phyloP scores from a whole-genome alignment of 2,797 vertebrate species.

The Sebastes hubbsi region DNA sequence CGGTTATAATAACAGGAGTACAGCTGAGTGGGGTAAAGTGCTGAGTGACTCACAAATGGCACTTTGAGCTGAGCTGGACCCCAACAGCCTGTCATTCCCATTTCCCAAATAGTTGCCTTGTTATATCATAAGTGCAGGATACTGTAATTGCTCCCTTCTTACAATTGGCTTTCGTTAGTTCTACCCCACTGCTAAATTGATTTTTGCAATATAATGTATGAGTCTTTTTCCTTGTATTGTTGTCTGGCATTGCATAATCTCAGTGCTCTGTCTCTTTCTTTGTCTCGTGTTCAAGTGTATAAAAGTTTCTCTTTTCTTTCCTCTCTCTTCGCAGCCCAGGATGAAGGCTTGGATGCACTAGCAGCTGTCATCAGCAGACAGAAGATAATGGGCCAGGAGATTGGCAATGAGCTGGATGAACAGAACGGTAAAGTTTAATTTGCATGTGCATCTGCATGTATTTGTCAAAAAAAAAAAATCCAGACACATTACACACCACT shows the following conservation, averaged over 20 bases:
- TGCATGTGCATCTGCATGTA: conserved; percentile 9
- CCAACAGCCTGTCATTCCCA: conserved; percentile 38
- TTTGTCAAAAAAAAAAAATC: conserved; percentile 38
- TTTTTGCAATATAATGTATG: not conserved
- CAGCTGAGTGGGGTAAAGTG: conserved; percentile 47
- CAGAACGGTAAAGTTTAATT: conserved; percentile 90
- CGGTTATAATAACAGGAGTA: conserved; percentile 54
- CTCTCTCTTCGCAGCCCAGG: conserved; percentile 86
- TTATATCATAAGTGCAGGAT: conserved; percentile 45
- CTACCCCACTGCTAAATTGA: not conserved
- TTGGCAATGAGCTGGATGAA: conserved; percentile 96
- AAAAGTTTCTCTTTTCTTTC: not conserved
- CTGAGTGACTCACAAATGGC: conserved; percentile 58
- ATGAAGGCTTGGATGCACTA: conserved; percentile 93
- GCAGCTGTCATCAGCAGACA: conserved; percentile 92
- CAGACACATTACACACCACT: conserved; percentile 46
- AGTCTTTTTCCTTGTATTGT: not conserved
- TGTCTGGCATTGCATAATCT: not conserved
- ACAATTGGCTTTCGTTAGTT: conserved; percentile 25
- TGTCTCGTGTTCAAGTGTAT: not conserved
- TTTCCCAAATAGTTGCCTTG: conserved; percentile 46
- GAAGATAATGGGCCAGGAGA: conserved; percentile 96
- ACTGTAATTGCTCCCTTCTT: conserved; percentile 38
- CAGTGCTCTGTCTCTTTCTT: not conserved
- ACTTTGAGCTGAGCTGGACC: conserved; percentile 39